These are phyloP conservation scores for Melikaiella ostensackeni DNA, from an alignment of 2,888 invertebrate species.

Conservation along the genomic window DNA sequence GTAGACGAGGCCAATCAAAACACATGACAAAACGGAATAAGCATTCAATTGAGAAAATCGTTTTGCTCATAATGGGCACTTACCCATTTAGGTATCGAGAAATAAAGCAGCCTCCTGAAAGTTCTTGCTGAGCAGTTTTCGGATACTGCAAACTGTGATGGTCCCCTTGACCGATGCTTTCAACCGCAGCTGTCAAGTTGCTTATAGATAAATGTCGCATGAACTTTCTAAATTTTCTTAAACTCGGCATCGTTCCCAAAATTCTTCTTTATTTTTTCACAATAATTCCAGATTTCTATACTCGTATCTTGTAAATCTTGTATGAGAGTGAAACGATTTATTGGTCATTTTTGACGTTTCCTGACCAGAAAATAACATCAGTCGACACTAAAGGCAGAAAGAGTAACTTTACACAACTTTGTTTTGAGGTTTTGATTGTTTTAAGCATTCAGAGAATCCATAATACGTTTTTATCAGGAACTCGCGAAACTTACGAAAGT, in stretches of 20 bases:
- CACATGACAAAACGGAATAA: not conserved
- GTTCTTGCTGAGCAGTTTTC: constrained; percentile 76
- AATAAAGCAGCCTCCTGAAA: constrained; percentile 81
- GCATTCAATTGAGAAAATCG: constrained; percentile 5
- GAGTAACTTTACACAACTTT: not conserved
- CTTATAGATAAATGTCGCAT: constrained; percentile 84
- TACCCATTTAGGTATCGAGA: constrained; percentile 86
- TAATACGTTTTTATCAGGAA: not conserved
- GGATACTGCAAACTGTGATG: constrained; percentile 63
- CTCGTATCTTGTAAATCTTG: not conserved
- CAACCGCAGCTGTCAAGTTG: constrained; percentile 70
- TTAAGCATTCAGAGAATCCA: not conserved
- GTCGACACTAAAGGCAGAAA: not conserved
- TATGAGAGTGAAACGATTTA: not conserved
- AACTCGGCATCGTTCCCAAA: constrained; percentile 81
- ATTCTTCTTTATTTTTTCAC: constrained; percentile 7
- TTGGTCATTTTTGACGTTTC: not conserved
- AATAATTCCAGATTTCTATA: not conserved
- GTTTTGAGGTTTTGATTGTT: not conserved
- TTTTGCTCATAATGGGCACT: constrained; percentile 52
- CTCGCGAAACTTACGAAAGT: not conserved
- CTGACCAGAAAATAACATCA: not conserved
- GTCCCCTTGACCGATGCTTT: constrained; percentile 69
- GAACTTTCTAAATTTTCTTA: constrained; percentile 81
- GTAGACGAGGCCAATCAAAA: constrained; percentile 18